These are phyloP conservation scores for Centropristis striata DNA, from an alignment of 2,113 vertebrate species.

Conservation along the genomic window DNA sequence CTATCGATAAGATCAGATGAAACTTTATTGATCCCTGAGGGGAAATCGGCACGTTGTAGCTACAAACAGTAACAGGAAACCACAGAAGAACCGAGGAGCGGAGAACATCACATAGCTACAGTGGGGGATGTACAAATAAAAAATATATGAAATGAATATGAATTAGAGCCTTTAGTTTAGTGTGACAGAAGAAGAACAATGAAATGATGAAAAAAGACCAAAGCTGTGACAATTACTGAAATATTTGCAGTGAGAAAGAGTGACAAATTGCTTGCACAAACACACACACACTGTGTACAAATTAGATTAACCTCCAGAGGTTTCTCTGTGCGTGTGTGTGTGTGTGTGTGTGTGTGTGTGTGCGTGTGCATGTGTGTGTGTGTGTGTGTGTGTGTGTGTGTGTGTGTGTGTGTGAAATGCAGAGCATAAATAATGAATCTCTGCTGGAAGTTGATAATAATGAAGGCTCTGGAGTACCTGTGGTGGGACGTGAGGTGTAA, in stretches of 20 bases:
- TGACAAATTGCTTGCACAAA: conserved; percentile 50
- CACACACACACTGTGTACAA: conserved; percentile 46
- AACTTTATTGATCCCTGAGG: conserved; percentile 67
- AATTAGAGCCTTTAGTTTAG: conserved; percentile 29
- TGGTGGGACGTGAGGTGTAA: background rate
- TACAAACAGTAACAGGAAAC: conserved; percentile 19
- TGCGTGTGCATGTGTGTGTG: background rate
- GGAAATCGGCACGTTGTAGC: conserved; percentile 17
- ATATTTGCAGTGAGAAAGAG: conserved; percentile 60
- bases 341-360: background rate
- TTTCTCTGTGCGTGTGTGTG: conserved; percentile 11
- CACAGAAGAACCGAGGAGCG: background rate
- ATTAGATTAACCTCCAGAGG: conserved; percentile 65
- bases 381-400: background rate
- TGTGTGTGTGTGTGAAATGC: conserved; percentile 12
- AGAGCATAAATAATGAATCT: conserved; percentile 55
- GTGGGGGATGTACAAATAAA: background rate
- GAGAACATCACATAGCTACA: background rate
- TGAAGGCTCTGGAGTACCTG: conserved; percentile 13
- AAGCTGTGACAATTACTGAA: conserved; percentile 56
- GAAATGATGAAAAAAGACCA: conserved; percentile 21
- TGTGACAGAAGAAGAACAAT: conserved; percentile 46
- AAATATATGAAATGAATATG: conserved; percentile 25
- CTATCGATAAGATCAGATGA: conserved; percentile 73
- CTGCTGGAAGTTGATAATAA: conserved; percentile 58